Base-by-base conservation (phyloP, 1,140 invertebrate genomes). In the Antheraea mylitta region DNA sequence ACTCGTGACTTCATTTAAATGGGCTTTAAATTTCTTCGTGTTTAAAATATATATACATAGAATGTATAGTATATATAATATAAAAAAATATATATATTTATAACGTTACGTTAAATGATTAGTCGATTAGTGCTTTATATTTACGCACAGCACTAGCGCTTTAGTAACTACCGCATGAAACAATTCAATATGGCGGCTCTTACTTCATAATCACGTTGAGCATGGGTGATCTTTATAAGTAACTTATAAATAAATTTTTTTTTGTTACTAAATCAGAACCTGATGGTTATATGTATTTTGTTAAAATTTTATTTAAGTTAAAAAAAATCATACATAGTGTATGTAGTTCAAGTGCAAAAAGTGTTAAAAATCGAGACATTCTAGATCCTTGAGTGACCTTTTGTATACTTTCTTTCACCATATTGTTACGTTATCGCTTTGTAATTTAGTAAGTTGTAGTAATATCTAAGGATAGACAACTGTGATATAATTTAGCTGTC, bases 321-420 rank as follows among this genome's bases (percentile, higher is more conserved):
- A 76, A 74, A 80, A 77, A 74, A 13, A 18, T 37, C 13, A 81
- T 89, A 83, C 82, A 79, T 77, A 78, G 85, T 80, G 85, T 87
- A 77, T 80, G 85, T 87, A 77, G 72, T 81, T 74, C 62, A 76
- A 85, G 81, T 87, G 81, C 79, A 81, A 80, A 68, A 69, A 82
- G 81, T 86, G 80, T 70, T 81, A 82, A 81, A 78, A 80, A 76
- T 82, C 76, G 22, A 74, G 78, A 81, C 81, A 80, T 82, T 82
- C 79, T 86, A 83, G 81, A 89, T 88, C 83, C 87, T 88, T 88
- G 81, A 87, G 86, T 89, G 88, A 90, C 88, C 88, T 90, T 90
- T 90, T 81, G 78, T 73, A 80, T 87, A 90, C 86, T 89, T 90
- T 87, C 85, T 87, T 87, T 86, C 86, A 87, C 87, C 88, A 88